These are phyloP conservation scores for Rhizomys pruinosus DNA, from an alignment of 2,113 vertebrate species.

Conservation along the genomic window DNA sequence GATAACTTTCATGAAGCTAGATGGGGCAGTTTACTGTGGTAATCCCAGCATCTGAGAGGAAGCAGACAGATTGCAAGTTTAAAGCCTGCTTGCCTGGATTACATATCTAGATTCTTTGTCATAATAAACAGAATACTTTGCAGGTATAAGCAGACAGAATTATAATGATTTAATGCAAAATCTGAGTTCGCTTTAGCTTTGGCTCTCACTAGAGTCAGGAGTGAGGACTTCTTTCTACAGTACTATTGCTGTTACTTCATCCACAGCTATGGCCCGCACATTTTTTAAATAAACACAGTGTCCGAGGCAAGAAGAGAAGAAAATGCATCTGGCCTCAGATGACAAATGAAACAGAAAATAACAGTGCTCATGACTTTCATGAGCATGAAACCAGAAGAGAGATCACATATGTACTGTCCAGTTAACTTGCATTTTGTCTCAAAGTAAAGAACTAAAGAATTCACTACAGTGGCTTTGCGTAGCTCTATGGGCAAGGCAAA, in stretches of 20 bases:
- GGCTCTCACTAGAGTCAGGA: not conserved
- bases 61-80: not conserved
- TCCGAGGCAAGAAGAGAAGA: not conserved
- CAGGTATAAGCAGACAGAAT: not conserved
- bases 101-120: not conserved
- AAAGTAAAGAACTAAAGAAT: constrained; percentile 9
- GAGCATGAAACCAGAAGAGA: not conserved
- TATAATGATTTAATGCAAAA: not conserved
- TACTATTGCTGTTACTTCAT: not conserved
- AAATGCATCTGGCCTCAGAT: not conserved
- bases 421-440: constrained; percentile 9
- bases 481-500: not conserved
- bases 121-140: not conserved
- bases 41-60: too few relatives aligned
- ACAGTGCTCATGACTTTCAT: not conserved
- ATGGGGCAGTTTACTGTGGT: fast-evolving
- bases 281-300: not conserved
- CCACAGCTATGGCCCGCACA: not conserved
- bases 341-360: not conserved
- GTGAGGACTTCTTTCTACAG: not conserved
- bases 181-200: not conserved
- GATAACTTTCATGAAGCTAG: not conserved
- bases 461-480: not conserved
- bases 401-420: not conserved
- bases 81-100: too few relatives aligned